phyloP scores from a whole-genome alignment of 2,113 vertebrate genomes.

The Brienomyrus brachyistius region DNA sequence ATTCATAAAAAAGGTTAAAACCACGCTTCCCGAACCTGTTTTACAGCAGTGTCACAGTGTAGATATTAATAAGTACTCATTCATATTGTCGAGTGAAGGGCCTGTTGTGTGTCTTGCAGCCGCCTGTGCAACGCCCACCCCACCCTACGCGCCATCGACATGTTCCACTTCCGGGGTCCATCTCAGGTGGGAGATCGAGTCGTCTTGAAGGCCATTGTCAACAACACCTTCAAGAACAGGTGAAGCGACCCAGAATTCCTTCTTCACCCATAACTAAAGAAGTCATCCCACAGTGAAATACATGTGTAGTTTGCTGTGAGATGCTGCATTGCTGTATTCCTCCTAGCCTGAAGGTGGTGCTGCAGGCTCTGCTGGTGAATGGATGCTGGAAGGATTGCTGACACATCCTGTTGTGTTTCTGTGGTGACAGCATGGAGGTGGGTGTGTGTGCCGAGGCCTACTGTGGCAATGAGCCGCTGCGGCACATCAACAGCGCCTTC shows the following conservation, averaged over 20 bases:
- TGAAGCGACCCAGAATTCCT: conserved; percentile 29
- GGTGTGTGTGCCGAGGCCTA: conserved; percentile 91
- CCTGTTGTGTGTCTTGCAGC: conserved; percentile 43
- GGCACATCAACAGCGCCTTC: conserved; percentile 95
- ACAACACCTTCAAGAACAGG: conserved; percentile 93
- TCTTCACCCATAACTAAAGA: neutral
- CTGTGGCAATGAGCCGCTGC: conserved; percentile 61
- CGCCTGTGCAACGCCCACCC: conserved; percentile 84
- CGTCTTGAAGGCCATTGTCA: conserved; percentile 89
- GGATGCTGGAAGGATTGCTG: neutral
- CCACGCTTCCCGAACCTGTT: neutral
- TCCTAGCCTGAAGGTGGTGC: neutral
- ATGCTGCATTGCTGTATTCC: neutral
- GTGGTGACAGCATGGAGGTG: conserved; percentile 84
- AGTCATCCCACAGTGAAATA: neutral
- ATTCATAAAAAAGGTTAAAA: neutral
- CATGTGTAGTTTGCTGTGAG: neutral
- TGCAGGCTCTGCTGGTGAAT: neutral
- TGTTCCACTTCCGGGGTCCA: conserved; percentile 94
- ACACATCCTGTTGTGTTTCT: neutral
- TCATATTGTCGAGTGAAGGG: neutral
- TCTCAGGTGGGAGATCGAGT: conserved; percentile 90
- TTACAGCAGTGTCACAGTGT: neutral
- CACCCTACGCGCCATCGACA: conserved; percentile 84
- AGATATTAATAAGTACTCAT: too few species aligned